phyloP scores from a whole-genome alignment of 2,888 invertebrate species.

The Heliconius ethilla region DNA sequence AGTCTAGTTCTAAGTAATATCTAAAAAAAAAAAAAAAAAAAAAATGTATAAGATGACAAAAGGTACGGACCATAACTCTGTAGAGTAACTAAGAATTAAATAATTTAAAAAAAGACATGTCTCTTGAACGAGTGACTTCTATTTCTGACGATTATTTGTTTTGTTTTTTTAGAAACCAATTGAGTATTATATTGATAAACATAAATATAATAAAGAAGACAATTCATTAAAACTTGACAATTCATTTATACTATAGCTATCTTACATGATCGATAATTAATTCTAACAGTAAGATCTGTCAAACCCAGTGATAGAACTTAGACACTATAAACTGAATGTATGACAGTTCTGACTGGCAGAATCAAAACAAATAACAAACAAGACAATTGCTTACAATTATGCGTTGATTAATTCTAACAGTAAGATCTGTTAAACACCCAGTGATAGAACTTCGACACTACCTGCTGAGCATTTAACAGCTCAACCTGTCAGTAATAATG shows the following conservation, averaged over 20 bases:
- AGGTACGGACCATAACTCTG: too few relatives aligned
- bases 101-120: too few relatives aligned
- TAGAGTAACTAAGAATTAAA: too few relatives aligned
- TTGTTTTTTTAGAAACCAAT: background rate
- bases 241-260: background rate
- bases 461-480: conserved; percentile 44
- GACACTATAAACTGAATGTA: conserved; percentile 44
- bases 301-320: conserved; percentile 57
- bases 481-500: conserved; percentile 9
- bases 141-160: conserved; percentile 14
- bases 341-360: conserved; percentile 12
- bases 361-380: background rate
- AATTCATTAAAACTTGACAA: conserved; percentile 34
- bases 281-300: conserved; percentile 27
- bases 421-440: conserved; percentile 50
- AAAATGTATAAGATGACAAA: too few relatives aligned
- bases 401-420: conserved; percentile 2
- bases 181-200: too few relatives aligned
- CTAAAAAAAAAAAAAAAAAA: too few relatives aligned
- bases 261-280: background rate
- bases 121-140: conserved; percentile 39
- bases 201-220: too few relatives aligned
- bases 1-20: too few relatives aligned
- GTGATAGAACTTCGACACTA: conserved; percentile 52
- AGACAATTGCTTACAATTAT: background rate